Conservation (phyloP, 2,113 vertebrate species). For the Meriones unguiculatus region DNA sequence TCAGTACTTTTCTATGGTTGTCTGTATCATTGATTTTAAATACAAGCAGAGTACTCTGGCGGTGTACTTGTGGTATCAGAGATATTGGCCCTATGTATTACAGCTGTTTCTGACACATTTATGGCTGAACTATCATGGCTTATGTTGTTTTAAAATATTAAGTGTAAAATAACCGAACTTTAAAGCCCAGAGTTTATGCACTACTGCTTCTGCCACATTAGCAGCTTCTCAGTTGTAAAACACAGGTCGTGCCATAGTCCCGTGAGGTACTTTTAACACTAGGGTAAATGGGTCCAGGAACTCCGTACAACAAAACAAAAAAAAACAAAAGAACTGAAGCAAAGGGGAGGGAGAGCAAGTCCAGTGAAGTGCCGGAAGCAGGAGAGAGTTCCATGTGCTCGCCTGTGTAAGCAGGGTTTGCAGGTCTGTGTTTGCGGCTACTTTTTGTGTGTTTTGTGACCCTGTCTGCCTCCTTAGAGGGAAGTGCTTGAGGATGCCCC, state of each 20-base stretch:
- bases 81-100: not conserved
- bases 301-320: not conserved
- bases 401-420: not conserved
- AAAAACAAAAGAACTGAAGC: not conserved
- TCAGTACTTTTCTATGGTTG: not conserved
- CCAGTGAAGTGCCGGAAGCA: not conserved
- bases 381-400: not conserved
- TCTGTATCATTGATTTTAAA: not conserved
- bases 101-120: not conserved
- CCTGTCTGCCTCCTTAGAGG: not conserved
- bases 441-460: not conserved
- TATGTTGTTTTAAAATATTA: not conserved
- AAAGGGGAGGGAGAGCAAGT: not conserved
- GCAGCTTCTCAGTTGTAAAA: not conserved
- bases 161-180: not conserved
- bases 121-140: not conserved
- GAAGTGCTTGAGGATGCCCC: not conserved
- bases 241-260: not conserved
- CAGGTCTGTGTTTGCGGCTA: not conserved
- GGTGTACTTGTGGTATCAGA: not conserved
- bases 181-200: not conserved
- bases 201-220: not conserved
- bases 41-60: not conserved
- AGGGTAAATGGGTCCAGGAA: not conserved
- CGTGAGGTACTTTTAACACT: not conserved